Conservation (phyloP, 2,113 vertebrate genomes). For the Macrotus californicus region DNA sequence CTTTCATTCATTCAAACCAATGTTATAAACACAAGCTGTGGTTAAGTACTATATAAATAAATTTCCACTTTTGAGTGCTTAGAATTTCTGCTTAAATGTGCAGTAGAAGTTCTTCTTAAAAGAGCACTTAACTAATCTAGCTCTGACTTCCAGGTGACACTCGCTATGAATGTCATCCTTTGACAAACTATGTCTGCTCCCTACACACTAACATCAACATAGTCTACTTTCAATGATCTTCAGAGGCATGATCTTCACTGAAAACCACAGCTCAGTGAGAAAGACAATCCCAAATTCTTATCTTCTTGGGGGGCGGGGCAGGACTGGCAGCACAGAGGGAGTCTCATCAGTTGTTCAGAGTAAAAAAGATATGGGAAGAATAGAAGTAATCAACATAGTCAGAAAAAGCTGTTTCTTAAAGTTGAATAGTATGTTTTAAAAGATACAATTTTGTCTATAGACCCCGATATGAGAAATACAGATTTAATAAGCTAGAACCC, state of each 20-base stretch:
- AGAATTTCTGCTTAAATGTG: background rate
- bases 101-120: background rate
- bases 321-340: background rate
- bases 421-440: background rate
- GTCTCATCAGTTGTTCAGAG: background rate
- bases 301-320: background rate
- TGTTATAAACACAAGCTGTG: background rate
- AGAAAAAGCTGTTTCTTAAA: background rate
- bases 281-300: background rate
- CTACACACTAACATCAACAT: background rate
- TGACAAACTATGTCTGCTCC: background rate
- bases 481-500: conserved; percentile 9
- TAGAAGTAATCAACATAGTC: background rate
- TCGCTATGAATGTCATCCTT: background rate
- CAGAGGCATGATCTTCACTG: background rate
- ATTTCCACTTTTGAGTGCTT: background rate
- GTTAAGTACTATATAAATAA: background rate
- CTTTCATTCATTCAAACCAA: background rate
- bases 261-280: background rate
- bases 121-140: background rate
- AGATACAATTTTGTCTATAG: background rate
- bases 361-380: conserved; percentile 15
- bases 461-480: background rate
- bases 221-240: background rate
- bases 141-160: background rate